These are phyloP conservation scores for Antennarius maculatus DNA, from an alignment of 2,797 vertebrate genomes.

Conservation along the genomic window DNA sequence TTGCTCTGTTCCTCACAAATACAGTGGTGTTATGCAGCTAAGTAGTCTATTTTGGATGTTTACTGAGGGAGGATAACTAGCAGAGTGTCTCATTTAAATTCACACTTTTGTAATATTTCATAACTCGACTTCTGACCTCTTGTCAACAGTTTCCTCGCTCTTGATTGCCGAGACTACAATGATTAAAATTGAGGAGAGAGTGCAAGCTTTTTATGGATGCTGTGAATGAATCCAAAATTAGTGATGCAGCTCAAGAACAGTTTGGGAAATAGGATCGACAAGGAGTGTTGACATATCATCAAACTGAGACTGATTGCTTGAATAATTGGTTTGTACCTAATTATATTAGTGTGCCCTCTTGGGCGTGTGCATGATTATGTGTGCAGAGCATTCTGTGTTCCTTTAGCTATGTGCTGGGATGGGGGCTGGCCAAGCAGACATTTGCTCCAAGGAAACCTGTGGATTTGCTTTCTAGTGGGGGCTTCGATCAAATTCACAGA, in stretches of 20 bases:
- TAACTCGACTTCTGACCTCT: slow-evolving; percentile 66
- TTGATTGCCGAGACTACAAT: slow-evolving; percentile 54
- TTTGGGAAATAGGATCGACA: slow-evolving; percentile 74
- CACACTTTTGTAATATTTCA: slow-evolving; percentile 63
- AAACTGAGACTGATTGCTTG: slow-evolving; percentile 79
- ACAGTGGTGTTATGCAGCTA: slow-evolving; percentile 45
- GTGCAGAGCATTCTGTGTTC: slow-evolving; percentile 50
- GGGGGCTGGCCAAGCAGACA: slow-evolving; percentile 21
- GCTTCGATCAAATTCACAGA: slow-evolving; percentile 70
- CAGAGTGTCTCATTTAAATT: slow-evolving; percentile 62
- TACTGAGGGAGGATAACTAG: slow-evolving; percentile 55
- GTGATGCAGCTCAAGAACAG: slow-evolving; percentile 69
- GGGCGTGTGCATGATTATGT: slow-evolving; percentile 64
- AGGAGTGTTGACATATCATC: slow-evolving; percentile 78
- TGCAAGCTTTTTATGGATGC: slow-evolving; percentile 56
- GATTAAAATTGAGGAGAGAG: slow-evolving; percentile 63
- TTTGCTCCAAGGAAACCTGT: slow-evolving; percentile 49
- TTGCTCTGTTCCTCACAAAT: slow-evolving; percentile 47
- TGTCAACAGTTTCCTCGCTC: slow-evolving; percentile 54
- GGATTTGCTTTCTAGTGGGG: slow-evolving; percentile 58
- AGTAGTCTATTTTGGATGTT: slow-evolving; percentile 57
- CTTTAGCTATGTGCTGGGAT: slow-evolving; percentile 27
- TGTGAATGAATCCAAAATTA: slow-evolving; percentile 67
- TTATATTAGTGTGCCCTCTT: slow-evolving; percentile 75
- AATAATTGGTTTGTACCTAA: slow-evolving; percentile 81